These are phyloP conservation scores for Campopleginae sp. DNA, from an alignment of 2,888 invertebrate genomes.

Conservation along the genomic window DNA sequence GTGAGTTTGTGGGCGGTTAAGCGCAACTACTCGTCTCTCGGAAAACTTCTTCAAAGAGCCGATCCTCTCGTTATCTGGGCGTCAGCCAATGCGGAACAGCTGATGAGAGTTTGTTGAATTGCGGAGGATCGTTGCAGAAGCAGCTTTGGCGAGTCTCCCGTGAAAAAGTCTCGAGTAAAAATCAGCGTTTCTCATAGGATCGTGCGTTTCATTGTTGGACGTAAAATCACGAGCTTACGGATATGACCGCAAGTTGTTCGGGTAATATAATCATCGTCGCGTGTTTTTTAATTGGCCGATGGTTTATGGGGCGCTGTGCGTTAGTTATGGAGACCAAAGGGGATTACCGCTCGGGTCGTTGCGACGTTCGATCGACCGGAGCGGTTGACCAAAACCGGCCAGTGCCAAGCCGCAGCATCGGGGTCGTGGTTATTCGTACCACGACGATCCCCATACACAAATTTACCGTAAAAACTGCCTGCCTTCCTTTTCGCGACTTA, in stretches of 20 bases:
- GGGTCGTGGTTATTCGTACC: too few relatives aligned
- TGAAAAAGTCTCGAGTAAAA: not conserved
- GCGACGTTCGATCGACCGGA: not conserved
- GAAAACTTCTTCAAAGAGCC: slow-evolving; percentile 19
- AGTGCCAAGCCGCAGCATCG: too few relatives aligned
- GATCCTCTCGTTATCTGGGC: slow-evolving; percentile 11
- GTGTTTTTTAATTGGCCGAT: slow-evolving; percentile 4
- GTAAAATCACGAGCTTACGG: too few relatives aligned
- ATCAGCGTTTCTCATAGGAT: not conserved
- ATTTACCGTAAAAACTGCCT: not conserved
- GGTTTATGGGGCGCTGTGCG: not conserved
- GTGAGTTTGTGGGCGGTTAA: slow-evolving; percentile 1
- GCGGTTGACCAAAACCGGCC: slow-evolving; percentile 8
- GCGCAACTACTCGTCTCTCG: not conserved
- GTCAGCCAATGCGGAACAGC: slow-evolving; percentile 3
- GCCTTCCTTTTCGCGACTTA: not conserved
- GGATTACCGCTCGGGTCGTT: slow-evolving; percentile 51
- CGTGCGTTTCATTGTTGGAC: too few relatives aligned
- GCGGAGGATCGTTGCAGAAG: not conserved
- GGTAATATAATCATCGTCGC: too few relatives aligned
- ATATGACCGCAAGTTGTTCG: too few relatives aligned
- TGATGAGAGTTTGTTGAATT: not conserved
- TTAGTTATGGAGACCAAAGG: slow-evolving; percentile 41
- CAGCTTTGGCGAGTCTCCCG: not conserved
- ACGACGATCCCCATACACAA: not conserved